Evolutionary conservation across 2,888 invertebrate genomes (phyloP).

Genomic region (Scrobipalpa atriplicella): DNA sequence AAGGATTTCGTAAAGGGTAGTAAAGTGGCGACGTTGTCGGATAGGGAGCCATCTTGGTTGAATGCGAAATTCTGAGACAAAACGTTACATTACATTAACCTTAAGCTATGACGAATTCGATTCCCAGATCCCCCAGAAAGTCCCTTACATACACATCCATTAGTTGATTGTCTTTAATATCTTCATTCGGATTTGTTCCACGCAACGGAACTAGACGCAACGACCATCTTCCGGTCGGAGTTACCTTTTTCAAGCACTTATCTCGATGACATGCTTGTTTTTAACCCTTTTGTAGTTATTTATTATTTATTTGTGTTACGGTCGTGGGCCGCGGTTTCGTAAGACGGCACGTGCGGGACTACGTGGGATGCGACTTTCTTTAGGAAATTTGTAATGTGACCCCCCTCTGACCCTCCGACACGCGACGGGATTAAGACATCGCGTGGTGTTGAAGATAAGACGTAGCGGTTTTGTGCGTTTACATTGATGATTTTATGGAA

Average conservation of each 20-base stretch:
- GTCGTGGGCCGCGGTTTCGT: conserved; percentile 40
- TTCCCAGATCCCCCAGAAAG: conserved; percentile 9
- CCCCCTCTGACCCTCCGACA: conserved; percentile 49
- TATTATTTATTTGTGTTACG: conserved; percentile 22
- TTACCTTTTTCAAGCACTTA: conserved; percentile 1
- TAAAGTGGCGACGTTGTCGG: no score
- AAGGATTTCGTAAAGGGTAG: no score
- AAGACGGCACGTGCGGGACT: conserved; percentile 67
- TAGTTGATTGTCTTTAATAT: background rate
- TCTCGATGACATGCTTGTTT: conserved; percentile 17
- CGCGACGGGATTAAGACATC: conserved; percentile 45
- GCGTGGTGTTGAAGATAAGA: conserved; percentile 29
- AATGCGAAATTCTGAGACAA: no score
- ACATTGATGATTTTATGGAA: background rate
- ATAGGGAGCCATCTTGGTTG: no score
- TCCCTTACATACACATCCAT: background rate
- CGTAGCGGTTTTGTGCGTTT: background rate
- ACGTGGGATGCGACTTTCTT: conserved; percentile 64
- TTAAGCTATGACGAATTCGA: background rate
- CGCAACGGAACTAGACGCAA: background rate
- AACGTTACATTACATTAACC: no score
- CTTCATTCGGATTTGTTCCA: conserved; percentile 25
- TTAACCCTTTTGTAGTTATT: background rate
- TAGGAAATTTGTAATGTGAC: conserved; percentile 61
- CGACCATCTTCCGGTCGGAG: conserved; percentile 14